Evolutionary conservation across 2,113 vertebrate genomes (phyloP).

Genomic region (Axis porcinus): DNA sequence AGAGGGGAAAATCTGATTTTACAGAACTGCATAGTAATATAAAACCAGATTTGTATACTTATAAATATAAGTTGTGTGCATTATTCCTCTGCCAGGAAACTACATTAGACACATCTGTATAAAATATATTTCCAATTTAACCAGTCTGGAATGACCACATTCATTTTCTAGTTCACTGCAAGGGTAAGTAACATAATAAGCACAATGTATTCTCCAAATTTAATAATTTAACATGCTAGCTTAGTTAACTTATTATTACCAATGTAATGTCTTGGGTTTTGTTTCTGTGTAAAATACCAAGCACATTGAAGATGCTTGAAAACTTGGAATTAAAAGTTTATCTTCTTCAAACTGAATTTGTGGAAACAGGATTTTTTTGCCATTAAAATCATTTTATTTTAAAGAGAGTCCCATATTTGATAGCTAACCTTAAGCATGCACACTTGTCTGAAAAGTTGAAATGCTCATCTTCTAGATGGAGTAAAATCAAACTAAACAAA

Average conservation of each 20-base stretch:
- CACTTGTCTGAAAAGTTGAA: not conserved
- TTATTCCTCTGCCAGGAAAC: conserved; percentile 70
- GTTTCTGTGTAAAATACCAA: conserved; percentile 45
- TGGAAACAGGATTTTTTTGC: not conserved
- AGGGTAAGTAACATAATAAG: conserved; percentile 80
- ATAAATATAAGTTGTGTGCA: conserved; percentile 69
- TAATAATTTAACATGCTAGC: conserved; percentile 76
- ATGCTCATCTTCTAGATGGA: not conserved
- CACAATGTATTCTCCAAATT: conserved; percentile 74
- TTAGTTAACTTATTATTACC: conserved; percentile 74
- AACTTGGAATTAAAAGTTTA: conserved; percentile 46
- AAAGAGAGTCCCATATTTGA: not conserved
- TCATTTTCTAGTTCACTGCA: conserved; percentile 83
- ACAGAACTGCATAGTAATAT: conserved; percentile 61
- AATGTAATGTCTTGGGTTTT: conserved; percentile 55
- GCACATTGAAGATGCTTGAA: not conserved
- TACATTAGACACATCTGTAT: conserved; percentile 68
- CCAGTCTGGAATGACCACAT: conserved; percentile 75
- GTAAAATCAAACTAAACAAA: conserved; percentile 26
- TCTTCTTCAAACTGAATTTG: conserved; percentile 12
- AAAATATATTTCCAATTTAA: conserved; percentile 77
- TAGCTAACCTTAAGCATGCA: not conserved
- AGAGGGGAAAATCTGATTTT: conserved; percentile 65
- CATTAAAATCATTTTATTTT: conserved; percentile 25
- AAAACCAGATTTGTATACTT: conserved; percentile 67